A percentile compares a stretch with the other conserved stretches of the same genome.
phyloP scores from a whole-genome alignment of 2,113 vertebrate species.

The Menura novaehollandiae region DNA sequence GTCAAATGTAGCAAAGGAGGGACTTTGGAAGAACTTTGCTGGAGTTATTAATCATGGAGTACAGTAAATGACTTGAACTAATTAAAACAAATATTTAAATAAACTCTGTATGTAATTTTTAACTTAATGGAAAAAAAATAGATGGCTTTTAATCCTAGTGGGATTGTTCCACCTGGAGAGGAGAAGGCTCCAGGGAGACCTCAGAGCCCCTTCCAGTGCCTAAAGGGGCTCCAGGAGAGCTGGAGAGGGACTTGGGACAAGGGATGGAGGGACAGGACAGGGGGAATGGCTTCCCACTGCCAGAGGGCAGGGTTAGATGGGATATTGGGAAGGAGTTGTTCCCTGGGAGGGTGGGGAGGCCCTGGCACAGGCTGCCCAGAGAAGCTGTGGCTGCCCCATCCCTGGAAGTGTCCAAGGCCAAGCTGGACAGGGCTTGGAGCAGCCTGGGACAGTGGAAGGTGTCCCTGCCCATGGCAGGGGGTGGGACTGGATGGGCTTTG shows the following conservation, averaged over 20 bases:
- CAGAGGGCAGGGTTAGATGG: not conserved
- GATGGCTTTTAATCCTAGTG: not conserved
- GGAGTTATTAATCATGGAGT: not conserved
- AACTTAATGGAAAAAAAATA: not conserved
- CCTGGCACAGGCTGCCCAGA: not conserved
- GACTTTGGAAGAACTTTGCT: not conserved
- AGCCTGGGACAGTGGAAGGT: not conserved
- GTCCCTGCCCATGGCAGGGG: not conserved
- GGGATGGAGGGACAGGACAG: not conserved
- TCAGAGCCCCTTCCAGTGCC: not conserved
- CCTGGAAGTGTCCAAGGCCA: not conserved
- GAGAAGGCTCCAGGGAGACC: not conserved
- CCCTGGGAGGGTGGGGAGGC: not conserved
- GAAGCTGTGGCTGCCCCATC: not conserved
- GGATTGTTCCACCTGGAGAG: not conserved
- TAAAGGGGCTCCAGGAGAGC: not conserved
- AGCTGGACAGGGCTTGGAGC: not conserved
- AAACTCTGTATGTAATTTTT: not conserved
- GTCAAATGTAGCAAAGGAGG: not conserved
- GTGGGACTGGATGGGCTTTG: accelerated
- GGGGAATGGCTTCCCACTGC: not conserved
- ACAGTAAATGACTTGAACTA: not conserved
- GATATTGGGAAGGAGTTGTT: not conserved
- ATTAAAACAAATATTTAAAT: not conserved
- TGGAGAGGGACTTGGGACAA: not conserved